A percentile compares a stretch with the other conserved stretches of the same genome.
Conservation (phyloP, 2,888 invertebrate genomes). For the Zygogramma bicolorata region DNA sequence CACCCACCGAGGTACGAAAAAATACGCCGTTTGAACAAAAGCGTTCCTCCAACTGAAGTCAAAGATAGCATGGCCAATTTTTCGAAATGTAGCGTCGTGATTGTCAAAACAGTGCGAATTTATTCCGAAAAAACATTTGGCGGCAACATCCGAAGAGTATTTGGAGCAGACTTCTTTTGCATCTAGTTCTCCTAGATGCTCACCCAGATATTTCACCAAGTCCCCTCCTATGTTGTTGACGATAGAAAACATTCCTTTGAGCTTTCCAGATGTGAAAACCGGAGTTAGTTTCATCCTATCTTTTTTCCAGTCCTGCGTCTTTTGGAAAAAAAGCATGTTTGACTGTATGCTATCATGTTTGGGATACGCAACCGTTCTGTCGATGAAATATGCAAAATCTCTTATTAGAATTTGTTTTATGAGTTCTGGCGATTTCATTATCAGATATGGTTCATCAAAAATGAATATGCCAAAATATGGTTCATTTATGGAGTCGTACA, state of each 20-base stretch:
- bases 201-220: slow-evolving; percentile 7
- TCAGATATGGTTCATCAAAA: slow-evolving; percentile 67
- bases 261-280: slow-evolving; percentile 70
- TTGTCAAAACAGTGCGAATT: slow-evolving; percentile 62
- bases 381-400: slow-evolving; percentile 68
- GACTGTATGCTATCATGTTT: slow-evolving; percentile 65
- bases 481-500: slow-evolving; percentile 40
- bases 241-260: slow-evolving; percentile 69
- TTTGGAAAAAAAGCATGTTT: slow-evolving; percentile 65
- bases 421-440: slow-evolving; percentile 66
- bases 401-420: slow-evolving; percentile 67
- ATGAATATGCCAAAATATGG: slow-evolving; percentile 68
- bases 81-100: slow-evolving; percentile 61
- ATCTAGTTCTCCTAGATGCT: slow-evolving; percentile 45
- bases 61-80: slow-evolving; percentile 59
- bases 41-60: slow-evolving; percentile 54
- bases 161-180: slow-evolving; percentile 61
- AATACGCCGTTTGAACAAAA: slow-evolving; percentile 50
- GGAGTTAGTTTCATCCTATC: slow-evolving; percentile 69
- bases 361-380: slow-evolving; percentile 65
- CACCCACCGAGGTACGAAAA: slow-evolving; percentile 52
- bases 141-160: slow-evolving; percentile 66
- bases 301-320: slow-evolving; percentile 69
- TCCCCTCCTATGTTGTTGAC: slow-evolving; percentile 52
- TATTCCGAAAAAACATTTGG: slow-evolving; percentile 66